A percentile compares a stretch with the other conserved stretches of the same genome.
Conservation (phyloP, 2,888 invertebrate genomes). For the Pachymerium ferrugineum region DNA sequence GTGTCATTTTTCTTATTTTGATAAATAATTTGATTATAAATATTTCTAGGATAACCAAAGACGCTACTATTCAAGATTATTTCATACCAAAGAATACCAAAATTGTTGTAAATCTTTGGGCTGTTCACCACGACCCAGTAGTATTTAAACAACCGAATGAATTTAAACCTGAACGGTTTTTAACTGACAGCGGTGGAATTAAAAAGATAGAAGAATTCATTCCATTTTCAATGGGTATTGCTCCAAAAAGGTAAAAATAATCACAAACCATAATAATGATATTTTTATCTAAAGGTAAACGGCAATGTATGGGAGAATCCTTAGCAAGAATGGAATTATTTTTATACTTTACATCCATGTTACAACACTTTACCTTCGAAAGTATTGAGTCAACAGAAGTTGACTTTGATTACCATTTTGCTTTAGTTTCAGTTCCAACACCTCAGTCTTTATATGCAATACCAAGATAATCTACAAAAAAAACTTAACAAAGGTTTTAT, state of each 20-base stretch:
- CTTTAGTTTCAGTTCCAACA: background rate
- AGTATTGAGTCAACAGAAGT: background rate
- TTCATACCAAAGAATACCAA: conserved; percentile 20
- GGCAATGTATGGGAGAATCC: background rate
- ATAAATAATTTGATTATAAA: background rate
- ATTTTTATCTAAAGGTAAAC: background rate
- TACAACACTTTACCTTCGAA: background rate
- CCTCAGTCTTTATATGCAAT: background rate
- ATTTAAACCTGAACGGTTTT: conserved; percentile 32
- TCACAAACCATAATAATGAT: no score
- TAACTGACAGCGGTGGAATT: conserved; percentile 9
- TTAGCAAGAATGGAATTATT: conserved; percentile 14
- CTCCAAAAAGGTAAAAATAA: background rate
- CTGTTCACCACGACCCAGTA: conserved; percentile 30
- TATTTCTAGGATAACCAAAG: background rate
- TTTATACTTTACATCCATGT: conserved; percentile 5
- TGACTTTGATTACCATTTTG: background rate
- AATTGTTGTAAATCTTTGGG: conserved; percentile 30
- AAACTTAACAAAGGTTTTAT: no score
- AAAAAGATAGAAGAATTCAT: background rate
- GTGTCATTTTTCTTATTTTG: background rate
- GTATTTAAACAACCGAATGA: conserved; percentile 23
- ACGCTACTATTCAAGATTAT: background rate
- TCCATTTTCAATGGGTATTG: conserved; percentile 16
- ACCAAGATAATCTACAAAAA: no score